Evolutionary conservation across 2,888 invertebrate genomes (phyloP), one percentile per base, ranked within the genome.

Genomic region (Lasioglossum morio): DNA sequence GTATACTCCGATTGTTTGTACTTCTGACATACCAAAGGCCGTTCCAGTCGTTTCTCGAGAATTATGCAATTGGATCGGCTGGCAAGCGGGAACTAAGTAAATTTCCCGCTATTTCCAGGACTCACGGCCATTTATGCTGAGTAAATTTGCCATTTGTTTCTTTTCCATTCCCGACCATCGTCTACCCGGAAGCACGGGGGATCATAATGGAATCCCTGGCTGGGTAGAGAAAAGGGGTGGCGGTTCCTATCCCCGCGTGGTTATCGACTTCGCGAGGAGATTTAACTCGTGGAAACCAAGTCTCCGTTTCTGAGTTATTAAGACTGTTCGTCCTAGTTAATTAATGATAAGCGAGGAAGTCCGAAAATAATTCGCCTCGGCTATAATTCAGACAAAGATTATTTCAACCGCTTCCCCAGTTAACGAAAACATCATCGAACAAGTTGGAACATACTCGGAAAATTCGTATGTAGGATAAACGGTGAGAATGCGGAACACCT

Each of bases 141-240:
- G 89, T 89, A 90, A 90, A 90, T 89, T 89, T 88, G 77, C 85
- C 88, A 82, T 91, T 91, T 88, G 87, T 90, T 90, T 91, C 91
- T 89, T 89, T 90, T 91, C 76, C 87, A 87, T 90, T 84, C 77
- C 76, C 76, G 40, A 53, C 63, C 81, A 81, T 78, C 83, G 77
- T 72, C 69, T 73, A 77, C 69, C 80, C 77, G 79, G 78, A 74
- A 84, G 66, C 72, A 46, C 78, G 66, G 37, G 81, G 60, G 53
- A 80, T 86, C 80, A 81, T 89, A 89, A 90, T 84, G 81, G 89
- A 85, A 89, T 88, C 75, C 77, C 46, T n/a, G 70, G n/a, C 70
- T 70, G 37, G 75, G 72, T 66, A 63, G 34, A 12, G 66, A 30
- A 34, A 19, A 43, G 27, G 30, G 40, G 72, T 37, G 78, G 66